These are phyloP conservation scores for Sebastes itinus DNA, from an alignment of 2,797 vertebrate genomes.

Conservation along the genomic window DNA sequence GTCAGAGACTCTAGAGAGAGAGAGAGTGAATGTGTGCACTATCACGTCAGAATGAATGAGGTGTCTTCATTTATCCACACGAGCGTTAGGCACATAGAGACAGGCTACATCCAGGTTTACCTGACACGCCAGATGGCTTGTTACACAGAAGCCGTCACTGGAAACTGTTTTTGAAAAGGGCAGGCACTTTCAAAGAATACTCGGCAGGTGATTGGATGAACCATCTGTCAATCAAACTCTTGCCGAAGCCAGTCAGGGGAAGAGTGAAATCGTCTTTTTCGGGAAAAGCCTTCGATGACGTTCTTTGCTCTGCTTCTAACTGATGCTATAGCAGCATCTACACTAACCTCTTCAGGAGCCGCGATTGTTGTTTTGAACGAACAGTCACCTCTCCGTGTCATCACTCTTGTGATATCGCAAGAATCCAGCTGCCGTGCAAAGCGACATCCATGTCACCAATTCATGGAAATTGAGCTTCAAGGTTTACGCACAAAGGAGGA, in stretches of 20 bases:
- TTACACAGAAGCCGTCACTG: not conserved
- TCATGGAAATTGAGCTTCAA: too few species aligned
- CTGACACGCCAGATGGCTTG: not conserved
- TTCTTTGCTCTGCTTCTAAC: not conserved
- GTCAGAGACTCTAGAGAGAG: too few species aligned
- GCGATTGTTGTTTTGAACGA: not conserved
- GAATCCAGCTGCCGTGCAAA: too few species aligned
- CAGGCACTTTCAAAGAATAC: not conserved
- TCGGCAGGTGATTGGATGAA: not conserved
- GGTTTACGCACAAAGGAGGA: too few species aligned
- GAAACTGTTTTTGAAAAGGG: not conserved
- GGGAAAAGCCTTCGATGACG: rapidly evolving
- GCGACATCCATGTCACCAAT: too few species aligned
- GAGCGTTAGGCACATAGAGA: not conserved
- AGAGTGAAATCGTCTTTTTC: not conserved
- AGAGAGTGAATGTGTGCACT: not conserved
- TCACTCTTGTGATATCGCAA: not conserved
- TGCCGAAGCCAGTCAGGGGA: not conserved
- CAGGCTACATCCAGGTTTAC: not conserved
- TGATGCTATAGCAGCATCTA: too few species aligned
- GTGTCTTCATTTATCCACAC: not conserved
- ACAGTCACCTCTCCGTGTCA: not conserved
- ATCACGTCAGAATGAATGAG: not conserved
- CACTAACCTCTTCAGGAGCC: too few species aligned
- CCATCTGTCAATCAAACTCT: not conserved